Evolutionary conservation across 2,888 invertebrate genomes (phyloP), one percentile per base, ranked within the genome.

Genomic region (Synergus itoensis): DNA sequence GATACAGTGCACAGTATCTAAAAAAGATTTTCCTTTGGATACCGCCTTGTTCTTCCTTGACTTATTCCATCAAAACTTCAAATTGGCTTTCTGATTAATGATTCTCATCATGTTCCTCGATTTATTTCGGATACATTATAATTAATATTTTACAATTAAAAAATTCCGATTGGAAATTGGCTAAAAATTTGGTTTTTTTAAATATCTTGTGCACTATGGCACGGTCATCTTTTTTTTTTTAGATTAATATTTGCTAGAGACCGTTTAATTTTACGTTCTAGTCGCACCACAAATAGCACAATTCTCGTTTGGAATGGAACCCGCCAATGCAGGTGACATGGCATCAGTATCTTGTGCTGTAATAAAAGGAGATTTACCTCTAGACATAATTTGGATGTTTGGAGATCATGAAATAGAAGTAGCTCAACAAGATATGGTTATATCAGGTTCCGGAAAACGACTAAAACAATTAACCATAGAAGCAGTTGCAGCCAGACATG

Each of bases 281-380:
- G 97, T 95, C 93, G 94, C 95, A 90, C 97, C 97, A 82, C 95
- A 96, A 93, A 95, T 96, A 89, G 94, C 95, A 88, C 95, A 96
- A 87, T 97, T 97, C 92, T 93, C 95, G 85, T 96, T 97, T 91
- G 96, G 96, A 21, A 21, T 89, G 95, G 95, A 95, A 90, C 94
- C 96, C 73, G 94, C 94, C 84, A 95, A 95, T 91, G 95, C 95
- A 80, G 96, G 96, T 80, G 96, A 96, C 87, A 93, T 93, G 63
- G 93, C 93, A 65, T 93, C 94, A 57, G 93, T 94, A 5, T 93
- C 93, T 63, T 95, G 95, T 88, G 93, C 93, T 60, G 93, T 94
- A 53, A 93, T 94, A 57, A 94, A 95, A 88, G 96, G 96, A 82
- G 96, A 96, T 92, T 92, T 95, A 83, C 97, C 97, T 76, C 93